phyloP scores from a whole-genome alignment of 2,113 vertebrate species.

The Tachuris rubrigastra region DNA sequence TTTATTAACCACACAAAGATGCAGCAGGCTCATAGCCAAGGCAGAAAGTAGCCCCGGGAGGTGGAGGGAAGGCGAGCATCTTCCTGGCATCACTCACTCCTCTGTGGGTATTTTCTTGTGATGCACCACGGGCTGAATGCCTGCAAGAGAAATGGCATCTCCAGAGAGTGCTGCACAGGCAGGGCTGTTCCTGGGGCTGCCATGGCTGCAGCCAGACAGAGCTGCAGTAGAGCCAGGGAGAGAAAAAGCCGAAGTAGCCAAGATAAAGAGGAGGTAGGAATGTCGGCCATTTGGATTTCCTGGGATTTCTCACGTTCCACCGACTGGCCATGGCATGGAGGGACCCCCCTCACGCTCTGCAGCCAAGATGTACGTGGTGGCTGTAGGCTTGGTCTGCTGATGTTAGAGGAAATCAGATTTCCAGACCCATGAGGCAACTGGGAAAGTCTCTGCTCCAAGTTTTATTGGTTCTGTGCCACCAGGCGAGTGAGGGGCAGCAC shows the following conservation, averaged over 20 bases:
- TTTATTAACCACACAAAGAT: conserved; percentile 57
- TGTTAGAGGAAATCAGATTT: not conserved
- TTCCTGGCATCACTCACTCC: not conserved
- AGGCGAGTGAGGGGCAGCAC: fast-evolving
- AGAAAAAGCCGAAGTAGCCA: not conserved
- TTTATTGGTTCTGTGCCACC: not conserved
- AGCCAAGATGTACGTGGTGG: fast-evolving
- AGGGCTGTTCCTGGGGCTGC: not conserved
- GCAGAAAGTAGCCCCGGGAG: conserved; percentile 31
- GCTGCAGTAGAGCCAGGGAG: fast-evolving
- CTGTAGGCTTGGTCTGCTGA: not conserved
- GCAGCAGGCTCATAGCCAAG: conserved; percentile 18
- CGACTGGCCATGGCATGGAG: fast-evolving
- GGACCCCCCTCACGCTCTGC: not conserved
- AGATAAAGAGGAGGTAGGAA: not conserved
- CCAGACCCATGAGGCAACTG: not conserved
- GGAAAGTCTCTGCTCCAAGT: not conserved
- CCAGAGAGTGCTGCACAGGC: not conserved
- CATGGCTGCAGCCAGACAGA: not conserved
- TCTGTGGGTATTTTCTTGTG: not conserved
- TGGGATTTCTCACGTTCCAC: not conserved
- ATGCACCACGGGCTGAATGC: not conserved
- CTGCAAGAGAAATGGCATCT: not conserved
- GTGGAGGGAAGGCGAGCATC: not conserved
- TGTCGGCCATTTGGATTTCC: not conserved